These are phyloP conservation scores for Apostichopus leukothele DNA, from an alignment of 53 echinoderm and acorn worm species.

Conservation along the genomic window DNA sequence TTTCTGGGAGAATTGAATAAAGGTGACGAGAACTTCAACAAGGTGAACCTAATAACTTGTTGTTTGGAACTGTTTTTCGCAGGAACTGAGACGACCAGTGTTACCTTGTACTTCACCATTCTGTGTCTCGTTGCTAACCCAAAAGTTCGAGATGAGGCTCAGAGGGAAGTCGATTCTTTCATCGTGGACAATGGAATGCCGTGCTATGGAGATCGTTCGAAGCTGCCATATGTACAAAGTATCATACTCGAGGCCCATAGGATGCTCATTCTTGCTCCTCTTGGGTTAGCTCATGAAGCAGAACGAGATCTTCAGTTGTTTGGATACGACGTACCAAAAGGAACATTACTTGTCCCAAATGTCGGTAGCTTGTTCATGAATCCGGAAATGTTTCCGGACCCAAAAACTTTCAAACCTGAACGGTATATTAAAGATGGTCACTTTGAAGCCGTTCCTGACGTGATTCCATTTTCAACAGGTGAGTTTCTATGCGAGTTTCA, in stretches of 20 bases:
- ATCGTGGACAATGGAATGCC: constrained; percentile 1
- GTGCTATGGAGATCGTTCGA: constrained; percentile 2
- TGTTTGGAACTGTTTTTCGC: constrained; percentile 39
- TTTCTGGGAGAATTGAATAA: constrained; percentile 4
- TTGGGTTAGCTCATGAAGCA: neutral
- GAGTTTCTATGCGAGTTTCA: neutral
- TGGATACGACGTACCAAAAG: constrained; percentile 30
- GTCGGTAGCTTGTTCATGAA: constrained; percentile 30
- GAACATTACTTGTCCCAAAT: constrained; percentile 9
- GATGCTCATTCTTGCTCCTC: neutral
- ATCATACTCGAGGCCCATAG: constrained; percentile 14
- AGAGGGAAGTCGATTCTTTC: constrained; percentile 4
- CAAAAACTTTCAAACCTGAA: constrained; percentile 8
- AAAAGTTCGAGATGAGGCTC: neutral
- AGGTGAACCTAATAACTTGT: constrained; percentile 9
- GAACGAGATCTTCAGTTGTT: constrained; percentile 8
- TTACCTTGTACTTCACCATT: constrained; percentile 5
- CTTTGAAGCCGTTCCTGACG: neutral
- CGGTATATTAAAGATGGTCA: constrained; percentile 23
- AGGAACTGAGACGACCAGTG: constrained; percentile 11
- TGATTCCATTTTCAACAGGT: constrained; percentile 39
- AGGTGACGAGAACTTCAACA: neutral
- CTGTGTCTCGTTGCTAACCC: constrained; percentile 3
- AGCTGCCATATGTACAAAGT: constrained; percentile 24
- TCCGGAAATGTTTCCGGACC: neutral